These are phyloP conservation scores for Timandra comae DNA, from an alignment of 2,888 invertebrate species.

Conservation along the genomic window DNA sequence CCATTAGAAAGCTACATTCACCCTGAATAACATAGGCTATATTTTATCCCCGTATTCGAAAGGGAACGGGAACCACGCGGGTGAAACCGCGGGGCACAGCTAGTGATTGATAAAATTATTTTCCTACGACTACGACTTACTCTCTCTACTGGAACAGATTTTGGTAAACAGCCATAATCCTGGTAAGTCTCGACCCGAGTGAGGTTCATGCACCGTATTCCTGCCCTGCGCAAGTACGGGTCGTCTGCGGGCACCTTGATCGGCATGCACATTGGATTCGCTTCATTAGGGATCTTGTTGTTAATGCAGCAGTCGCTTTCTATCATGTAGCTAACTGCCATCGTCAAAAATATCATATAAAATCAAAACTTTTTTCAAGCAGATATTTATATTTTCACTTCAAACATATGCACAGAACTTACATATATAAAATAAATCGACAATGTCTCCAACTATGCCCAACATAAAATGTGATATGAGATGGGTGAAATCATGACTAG, in stretches of 20 bases:
- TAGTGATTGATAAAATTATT: too few species aligned
- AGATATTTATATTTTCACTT: too few species aligned
- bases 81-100: too few species aligned
- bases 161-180: slow-evolving; percentile 31
- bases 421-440: slow-evolving; percentile 29
- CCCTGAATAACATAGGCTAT: too few species aligned
- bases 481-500: slow-evolving; percentile 27
- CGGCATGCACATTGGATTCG: slow-evolving; percentile 25
- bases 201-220: slow-evolving; percentile 38
- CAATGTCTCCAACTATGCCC: slow-evolving; percentile 22
- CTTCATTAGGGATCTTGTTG: slow-evolving; percentile 26
- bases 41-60: too few species aligned
- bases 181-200: slow-evolving; percentile 39
- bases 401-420: too few species aligned
- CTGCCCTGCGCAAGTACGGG: slow-evolving; percentile 30
- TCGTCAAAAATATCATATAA: too few species aligned
- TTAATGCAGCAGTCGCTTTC: slow-evolving; percentile 30
- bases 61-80: too few species aligned
- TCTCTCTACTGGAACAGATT: slow-evolving; percentile 32
- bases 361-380: too few species aligned
- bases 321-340: slow-evolving; percentile 23
- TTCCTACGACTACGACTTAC: too few species aligned
- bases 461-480: slow-evolving; percentile 26
- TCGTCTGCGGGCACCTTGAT: slow-evolving; percentile 38
- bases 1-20: too few species aligned